phyloP scores from a whole-genome alignment of 2,888 invertebrate species.

The Carabus problematicus region DNA sequence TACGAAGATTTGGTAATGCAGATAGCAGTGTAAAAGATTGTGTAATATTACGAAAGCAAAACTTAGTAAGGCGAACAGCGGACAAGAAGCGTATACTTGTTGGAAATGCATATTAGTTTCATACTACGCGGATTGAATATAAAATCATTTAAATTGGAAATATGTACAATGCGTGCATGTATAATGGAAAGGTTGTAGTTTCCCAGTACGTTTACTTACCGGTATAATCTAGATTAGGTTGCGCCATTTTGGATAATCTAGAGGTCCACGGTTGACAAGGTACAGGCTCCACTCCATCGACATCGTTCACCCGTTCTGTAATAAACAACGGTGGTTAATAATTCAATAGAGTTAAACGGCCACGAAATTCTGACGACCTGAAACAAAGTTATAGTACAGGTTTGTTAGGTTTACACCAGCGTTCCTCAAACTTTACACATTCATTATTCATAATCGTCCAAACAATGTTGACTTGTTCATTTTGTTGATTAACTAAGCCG shows the following conservation, averaged over 20 bases:
- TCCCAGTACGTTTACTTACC: slow-evolving; percentile 64
- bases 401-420: background rate
- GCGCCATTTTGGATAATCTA: slow-evolving; percentile 88
- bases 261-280: slow-evolving; percentile 89
- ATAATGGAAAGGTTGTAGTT: background rate
- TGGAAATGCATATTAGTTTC: background rate
- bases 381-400: slow-evolving; percentile 20
- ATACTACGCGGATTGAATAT: background rate
- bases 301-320: slow-evolving; percentile 74
- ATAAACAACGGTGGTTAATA: slow-evolving; percentile 47
- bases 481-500: too few relatives aligned
- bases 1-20: too few relatives aligned
- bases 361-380: slow-evolving; percentile 20
- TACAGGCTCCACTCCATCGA: slow-evolving; percentile 75
- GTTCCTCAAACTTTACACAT: too few relatives aligned
- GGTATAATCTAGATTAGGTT: slow-evolving; percentile 92
- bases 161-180: background rate
- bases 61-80: too few relatives aligned
- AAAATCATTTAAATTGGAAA: background rate
- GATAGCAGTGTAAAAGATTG: too few relatives aligned
- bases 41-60: too few relatives aligned
- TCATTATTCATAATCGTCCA: too few relatives aligned
- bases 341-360: slow-evolving; percentile 30
- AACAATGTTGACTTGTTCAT: too few relatives aligned
- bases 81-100: background rate